Base-by-base conservation (phyloP, 2,888 invertebrate species). In the Drosophila kanekoi region DNA sequence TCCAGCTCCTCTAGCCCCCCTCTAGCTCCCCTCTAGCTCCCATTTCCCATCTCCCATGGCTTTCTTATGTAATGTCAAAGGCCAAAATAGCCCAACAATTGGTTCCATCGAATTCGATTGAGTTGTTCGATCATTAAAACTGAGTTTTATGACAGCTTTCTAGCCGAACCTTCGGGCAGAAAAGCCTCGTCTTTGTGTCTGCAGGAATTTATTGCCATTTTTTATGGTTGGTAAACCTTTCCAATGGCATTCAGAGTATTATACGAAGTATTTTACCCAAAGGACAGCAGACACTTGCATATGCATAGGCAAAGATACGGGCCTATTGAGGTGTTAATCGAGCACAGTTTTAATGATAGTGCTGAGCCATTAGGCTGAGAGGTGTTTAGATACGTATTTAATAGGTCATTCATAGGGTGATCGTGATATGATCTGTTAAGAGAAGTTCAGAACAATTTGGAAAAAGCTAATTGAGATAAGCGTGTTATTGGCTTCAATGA, bases 201-300 rank as follows among this genome's bases (percentile, higher is more conserved):
- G 13, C 44, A 47, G 74, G 74, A 83, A 81, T 83, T 83, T 83
- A 83, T 73, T 68, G 47, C 43, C 64, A 71, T 59, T 69, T 79
- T 83, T 87, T 74, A 81, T 79, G 73, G 67, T 28, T 40, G 14
- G 2, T 47, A 41, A 56, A 20, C 44, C 52, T 28, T 49, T 57
- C 58, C 41, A 57, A 66, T 53, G 16, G 16, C 14, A 11, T 14
- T 41, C 16, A 11, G 40, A 35, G n/a, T 32, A 41, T 60, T 59
- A 6, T 45, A 38, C 8, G 57, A 14, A 8, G 23, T 23, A 23
- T 3, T 9, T 6, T 16, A 23, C 8, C 48, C 14, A 11, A 1
- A 13, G 32, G 18, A 8, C 3, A 32, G 28, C 6, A n/a, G 20
- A 11, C 16, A 48, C 16, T 28, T 35, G 5, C 14, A 48, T 33